phyloP scores from a whole-genome alignment of 2,888 invertebrate species.

The Trypoxylon attenuatum region DNA sequence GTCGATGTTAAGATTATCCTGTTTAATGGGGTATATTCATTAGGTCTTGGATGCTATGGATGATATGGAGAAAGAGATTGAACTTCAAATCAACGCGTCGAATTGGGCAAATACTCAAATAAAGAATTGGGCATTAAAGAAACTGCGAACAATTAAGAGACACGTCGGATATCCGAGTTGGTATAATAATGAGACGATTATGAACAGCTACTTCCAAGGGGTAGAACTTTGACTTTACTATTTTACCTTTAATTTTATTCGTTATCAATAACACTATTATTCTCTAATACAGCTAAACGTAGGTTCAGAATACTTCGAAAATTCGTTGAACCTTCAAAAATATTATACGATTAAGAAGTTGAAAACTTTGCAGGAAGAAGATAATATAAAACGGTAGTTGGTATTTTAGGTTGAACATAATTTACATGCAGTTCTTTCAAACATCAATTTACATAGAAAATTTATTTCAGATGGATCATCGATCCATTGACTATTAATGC shows the following conservation, averaged over 20 bases:
- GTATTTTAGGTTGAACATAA: neutral
- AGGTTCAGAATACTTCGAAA: slow-evolving; percentile 24
- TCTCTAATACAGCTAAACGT: slow-evolving; percentile 13
- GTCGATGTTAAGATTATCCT: neutral
- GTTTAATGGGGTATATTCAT: neutral
- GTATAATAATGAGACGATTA: slow-evolving; percentile 74
- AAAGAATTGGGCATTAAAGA: slow-evolving; percentile 75
- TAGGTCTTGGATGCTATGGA: slow-evolving; percentile 76
- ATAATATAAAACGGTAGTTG: neutral
- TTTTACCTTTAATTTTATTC: neutral
- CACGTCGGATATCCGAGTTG: slow-evolving; percentile 79
- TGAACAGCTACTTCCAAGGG: slow-evolving; percentile 76
- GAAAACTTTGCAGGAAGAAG: neutral
- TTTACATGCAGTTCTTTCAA: neutral
- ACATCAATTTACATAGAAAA: neutral
- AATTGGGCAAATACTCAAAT: slow-evolving; percentile 79
- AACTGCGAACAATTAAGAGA: slow-evolving; percentile 75
- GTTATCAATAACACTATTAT: neutral
- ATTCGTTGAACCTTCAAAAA: slow-evolving; percentile 11
- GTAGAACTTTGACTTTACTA: slow-evolving; percentile 66
- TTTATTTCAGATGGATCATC: slow-evolving; percentile 14
- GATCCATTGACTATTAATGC: slow-evolving; percentile 19
- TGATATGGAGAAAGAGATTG: slow-evolving; percentile 76
- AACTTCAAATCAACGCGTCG: slow-evolving; percentile 74
- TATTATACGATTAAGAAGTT: slow-evolving; percentile 9